Evolutionary conservation across 2,888 invertebrate species (phyloP), one percentile per base, ranked within the genome.

Genomic region (Rugalucina vietnamica): DNA sequence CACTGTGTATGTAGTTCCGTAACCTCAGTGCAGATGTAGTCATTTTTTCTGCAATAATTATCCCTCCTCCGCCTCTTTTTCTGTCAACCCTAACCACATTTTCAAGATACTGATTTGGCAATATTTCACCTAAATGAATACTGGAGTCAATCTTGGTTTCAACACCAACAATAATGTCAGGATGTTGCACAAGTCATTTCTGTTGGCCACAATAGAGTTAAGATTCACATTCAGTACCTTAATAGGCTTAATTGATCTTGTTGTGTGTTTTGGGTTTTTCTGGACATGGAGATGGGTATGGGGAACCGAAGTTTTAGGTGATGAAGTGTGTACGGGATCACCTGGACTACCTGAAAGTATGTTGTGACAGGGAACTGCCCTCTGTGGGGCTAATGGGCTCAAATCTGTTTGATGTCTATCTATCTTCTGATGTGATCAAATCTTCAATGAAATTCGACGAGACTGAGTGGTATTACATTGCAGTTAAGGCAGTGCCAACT

Each of bases 391-490:
- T 72, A 39, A 72, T 5, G 1, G 72, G 43, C 43, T 72, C 39
- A n/a, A 72, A 72, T 27, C 72, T 24, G 72, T 72, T 72, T 72
- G 72, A 72, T n/a, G n/a, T n/a, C n/a, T n/a, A n/a, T n/a, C n/a
- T n/a, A n/a, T n/a, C n/a, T n/a, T n/a, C n/a, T n/a, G n/a, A n/a
- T 29, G 24, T 24, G 29, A 43, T 43, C n/a, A 72, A 49, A 3
- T 72, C 72, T 24, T 72, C 72, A 12, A 72, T 1, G 29, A 39
- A 72, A 18, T 72, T 37, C 2, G 43, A 72, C 18, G 72, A 72
- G 43, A 72, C 72, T 39, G 72, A 29, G 72, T 43, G 39, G 29
- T 43, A 49, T 72, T n/a, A 43, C 39, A 49, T 72, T 37, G 27
- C 72, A 72, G 21, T 72, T 72, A 29, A 72, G 12, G 34, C 72